phyloP scores from a whole-genome alignment of 2,113 vertebrate species.

The Brachirus orientalis region DNA sequence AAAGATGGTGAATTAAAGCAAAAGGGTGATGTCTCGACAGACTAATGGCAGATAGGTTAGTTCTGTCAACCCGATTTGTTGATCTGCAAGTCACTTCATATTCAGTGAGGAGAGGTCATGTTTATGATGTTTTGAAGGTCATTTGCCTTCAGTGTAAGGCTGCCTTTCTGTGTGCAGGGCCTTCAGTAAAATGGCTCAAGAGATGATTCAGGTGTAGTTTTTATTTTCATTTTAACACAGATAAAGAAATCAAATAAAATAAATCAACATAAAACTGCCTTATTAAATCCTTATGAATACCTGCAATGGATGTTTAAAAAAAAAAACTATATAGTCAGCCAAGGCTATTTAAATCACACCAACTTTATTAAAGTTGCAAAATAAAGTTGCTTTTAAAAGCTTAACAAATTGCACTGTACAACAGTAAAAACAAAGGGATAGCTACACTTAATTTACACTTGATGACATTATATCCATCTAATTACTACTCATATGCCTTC shows the following conservation, averaged over 20 bases:
- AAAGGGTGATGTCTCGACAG: conserved; percentile 69
- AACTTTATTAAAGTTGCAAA: too few species aligned
- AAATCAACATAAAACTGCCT: background rate
- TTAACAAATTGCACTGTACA: too few species aligned
- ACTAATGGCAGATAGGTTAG: conserved; percentile 72
- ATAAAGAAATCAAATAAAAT: background rate
- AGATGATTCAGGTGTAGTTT: background rate
- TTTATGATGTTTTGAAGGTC: conserved; percentile 63
- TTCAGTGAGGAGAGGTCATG: conserved; percentile 52
- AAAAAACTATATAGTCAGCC: background rate
- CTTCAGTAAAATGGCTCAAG: conserved; percentile 14
- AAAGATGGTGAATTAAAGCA: conserved; percentile 76
- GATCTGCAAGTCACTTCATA: conserved; percentile 59
- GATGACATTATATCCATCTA: too few species aligned
- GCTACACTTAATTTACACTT: too few species aligned
- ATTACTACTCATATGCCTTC: too few species aligned
- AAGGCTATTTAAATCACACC: too few species aligned
- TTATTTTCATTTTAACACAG: background rate
- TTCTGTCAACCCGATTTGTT: conserved; percentile 66
- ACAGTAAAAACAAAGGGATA: too few species aligned
- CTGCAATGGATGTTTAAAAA: background rate
- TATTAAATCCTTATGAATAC: background rate
- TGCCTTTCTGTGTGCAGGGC: conserved; percentile 5
- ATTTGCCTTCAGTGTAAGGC: background rate
- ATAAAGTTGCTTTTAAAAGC: too few species aligned